Conservation (phyloP, 2,888 invertebrate species). For the Lacanobia wlatinum region DNA sequence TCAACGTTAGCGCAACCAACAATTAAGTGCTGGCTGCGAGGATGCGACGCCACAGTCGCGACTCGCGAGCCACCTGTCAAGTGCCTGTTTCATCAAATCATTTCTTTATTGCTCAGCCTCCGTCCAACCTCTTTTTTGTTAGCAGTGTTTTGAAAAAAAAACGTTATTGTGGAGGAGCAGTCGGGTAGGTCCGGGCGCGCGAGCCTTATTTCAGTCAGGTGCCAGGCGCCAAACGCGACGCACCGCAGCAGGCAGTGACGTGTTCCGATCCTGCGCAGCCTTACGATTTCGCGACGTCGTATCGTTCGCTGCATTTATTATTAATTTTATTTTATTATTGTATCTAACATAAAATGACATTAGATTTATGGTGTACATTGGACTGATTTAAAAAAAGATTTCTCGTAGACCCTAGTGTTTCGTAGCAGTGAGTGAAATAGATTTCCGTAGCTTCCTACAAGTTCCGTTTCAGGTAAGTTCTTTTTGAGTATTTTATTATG, state of each 20-base stretch:
- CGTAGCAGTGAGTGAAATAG: slow-evolving; percentile 80
- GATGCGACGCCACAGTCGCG: slow-evolving; percentile 74
- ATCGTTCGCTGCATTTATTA: slow-evolving; percentile 53
- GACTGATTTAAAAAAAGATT: slow-evolving; percentile 53
- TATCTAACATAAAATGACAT: slow-evolving; percentile 56
- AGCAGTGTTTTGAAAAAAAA: slow-evolving; percentile 86
- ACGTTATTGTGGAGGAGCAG: slow-evolving; percentile 84
- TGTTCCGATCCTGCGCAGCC: slow-evolving; percentile 75
- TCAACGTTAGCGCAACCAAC: slow-evolving; percentile 82
- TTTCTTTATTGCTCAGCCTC: slow-evolving; percentile 89
- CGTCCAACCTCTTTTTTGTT: slow-evolving; percentile 85
- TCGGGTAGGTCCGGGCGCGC: slow-evolving; percentile 90
- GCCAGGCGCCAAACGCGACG: slow-evolving; percentile 87
- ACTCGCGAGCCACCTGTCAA: slow-evolving; percentile 87
- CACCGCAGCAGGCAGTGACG: slow-evolving; percentile 75
- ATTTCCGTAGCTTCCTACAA: slow-evolving; percentile 72
- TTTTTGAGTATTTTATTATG: neutral
- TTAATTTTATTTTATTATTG: slow-evolving; percentile 35
- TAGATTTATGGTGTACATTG: slow-evolving; percentile 58
- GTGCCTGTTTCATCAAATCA: slow-evolving; percentile 89
- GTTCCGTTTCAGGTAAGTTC: slow-evolving; percentile 79
- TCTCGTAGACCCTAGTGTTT: slow-evolving; percentile 68
- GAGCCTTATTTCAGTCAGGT: slow-evolving; percentile 89
- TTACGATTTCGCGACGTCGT: slow-evolving; percentile 73
- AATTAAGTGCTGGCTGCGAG: slow-evolving; percentile 85